Conservation (phyloP, 2,888 invertebrate species). For the Philereme vetulata region DNA sequence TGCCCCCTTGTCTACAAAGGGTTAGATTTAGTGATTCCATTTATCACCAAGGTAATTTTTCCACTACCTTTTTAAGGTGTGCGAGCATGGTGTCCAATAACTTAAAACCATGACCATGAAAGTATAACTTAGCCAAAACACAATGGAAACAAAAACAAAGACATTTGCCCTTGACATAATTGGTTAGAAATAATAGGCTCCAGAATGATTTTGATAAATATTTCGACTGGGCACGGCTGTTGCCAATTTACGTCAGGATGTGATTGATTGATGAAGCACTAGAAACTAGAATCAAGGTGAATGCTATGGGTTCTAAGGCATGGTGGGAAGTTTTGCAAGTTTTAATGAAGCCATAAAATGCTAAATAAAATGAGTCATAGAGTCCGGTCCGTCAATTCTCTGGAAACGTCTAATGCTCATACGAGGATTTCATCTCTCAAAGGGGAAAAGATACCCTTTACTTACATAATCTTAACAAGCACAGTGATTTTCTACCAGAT, state of each 20-base stretch:
- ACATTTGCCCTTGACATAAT: slow-evolving; percentile 42
- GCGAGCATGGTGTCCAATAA: not conserved
- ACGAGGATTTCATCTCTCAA: not conserved
- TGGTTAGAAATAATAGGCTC: slow-evolving; percentile 39
- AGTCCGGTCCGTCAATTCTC: slow-evolving; percentile 10
- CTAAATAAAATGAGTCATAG: slow-evolving; percentile 4
- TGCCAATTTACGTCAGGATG: slow-evolving; percentile 42
- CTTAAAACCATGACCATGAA: slow-evolving; percentile 14
- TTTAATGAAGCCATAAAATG: slow-evolving; percentile 27
- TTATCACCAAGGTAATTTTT: too few species aligned
- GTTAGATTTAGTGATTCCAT: too few species aligned
- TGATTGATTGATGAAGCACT: slow-evolving; percentile 43
- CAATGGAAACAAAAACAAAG: slow-evolving; percentile 31
- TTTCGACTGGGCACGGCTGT: slow-evolving; percentile 41
- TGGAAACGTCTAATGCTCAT: slow-evolving; percentile 2
- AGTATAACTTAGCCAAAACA: slow-evolving; percentile 18
- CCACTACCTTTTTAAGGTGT: too few species aligned
- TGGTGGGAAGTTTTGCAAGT: slow-evolving; percentile 26
- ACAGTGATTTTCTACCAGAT: too few species aligned
- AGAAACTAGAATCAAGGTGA: slow-evolving; percentile 33
- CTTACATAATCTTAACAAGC: too few species aligned
- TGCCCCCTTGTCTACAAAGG: too few species aligned
- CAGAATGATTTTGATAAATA: slow-evolving; percentile 39
- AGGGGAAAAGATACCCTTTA: slow-evolving; percentile 1
- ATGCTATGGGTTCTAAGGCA: slow-evolving; percentile 20